These are phyloP conservation scores for Trichogramma dendrolimi DNA, from an alignment of 2,888 invertebrate genomes.

Conservation along the genomic window DNA sequence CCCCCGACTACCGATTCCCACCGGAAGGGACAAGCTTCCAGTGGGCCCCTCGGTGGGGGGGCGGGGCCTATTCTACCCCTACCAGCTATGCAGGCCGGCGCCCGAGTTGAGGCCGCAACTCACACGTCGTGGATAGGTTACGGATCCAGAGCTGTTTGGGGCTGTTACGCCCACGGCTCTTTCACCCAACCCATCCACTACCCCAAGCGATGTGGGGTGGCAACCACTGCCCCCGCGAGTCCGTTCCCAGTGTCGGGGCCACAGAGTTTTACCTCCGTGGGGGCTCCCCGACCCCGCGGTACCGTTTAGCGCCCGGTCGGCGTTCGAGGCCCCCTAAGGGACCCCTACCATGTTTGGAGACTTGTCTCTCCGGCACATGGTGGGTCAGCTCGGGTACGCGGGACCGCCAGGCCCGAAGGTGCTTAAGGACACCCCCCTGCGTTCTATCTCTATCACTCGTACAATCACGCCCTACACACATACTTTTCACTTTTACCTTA, in stretches of 20 bases:
- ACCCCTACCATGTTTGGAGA: background rate
- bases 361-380: background rate
- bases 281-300: background rate
- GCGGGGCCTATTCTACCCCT: too few relatives aligned
- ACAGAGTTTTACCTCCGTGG: background rate
- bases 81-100: background rate
- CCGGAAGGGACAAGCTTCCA: too few relatives aligned
- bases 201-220: slow-evolving; percentile 2
- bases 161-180: too few relatives aligned
- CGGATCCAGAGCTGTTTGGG: too few relatives aligned
- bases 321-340: too few relatives aligned
- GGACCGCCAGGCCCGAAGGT: slow-evolving; percentile 6
- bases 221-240: slow-evolving; percentile 9
- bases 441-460: too few relatives aligned
- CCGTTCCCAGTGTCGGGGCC: background rate
- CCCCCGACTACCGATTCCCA: too few relatives aligned
- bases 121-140: too few relatives aligned
- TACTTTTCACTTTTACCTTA: too few relatives aligned
- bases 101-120: slow-evolving; percentile 12
- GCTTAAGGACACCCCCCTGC: background rate
- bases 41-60: too few relatives aligned
- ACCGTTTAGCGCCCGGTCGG: background rate
- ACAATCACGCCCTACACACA: too few relatives aligned
- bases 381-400: slow-evolving; percentile 7
- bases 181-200: background rate